Percentiles rank a stretch among this genome's conserved stretches.
Conservation (phyloP, 2,888 invertebrate species). For the Saturnia japonica region DNA sequence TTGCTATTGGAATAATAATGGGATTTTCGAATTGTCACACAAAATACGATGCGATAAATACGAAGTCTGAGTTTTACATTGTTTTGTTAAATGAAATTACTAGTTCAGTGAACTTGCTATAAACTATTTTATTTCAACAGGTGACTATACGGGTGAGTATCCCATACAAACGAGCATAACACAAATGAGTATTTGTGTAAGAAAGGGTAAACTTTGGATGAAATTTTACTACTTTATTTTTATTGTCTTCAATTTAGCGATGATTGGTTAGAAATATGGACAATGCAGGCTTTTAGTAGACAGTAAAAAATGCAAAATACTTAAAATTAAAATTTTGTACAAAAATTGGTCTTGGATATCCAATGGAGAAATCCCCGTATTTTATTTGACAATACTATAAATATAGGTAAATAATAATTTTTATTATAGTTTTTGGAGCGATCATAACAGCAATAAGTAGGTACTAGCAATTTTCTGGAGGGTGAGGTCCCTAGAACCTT, state of each 20-base stretch:
- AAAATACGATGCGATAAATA: constrained; percentile 25
- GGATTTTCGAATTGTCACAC: not conserved
- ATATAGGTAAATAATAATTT: not conserved
- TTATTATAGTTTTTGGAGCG: not conserved
- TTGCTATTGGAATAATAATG: not conserved
- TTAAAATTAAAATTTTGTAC: no score
- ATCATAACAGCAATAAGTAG: not conserved
- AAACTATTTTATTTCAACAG: not conserved
- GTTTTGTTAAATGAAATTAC: constrained; percentile 3
- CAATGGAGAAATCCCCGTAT: no score
- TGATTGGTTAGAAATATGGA: not conserved
- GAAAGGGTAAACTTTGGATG: not conserved
- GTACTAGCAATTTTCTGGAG: not conserved
- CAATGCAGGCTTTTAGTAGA: not conserved
- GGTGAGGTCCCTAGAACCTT: constrained; percentile 8
- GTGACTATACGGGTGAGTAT: not conserved
- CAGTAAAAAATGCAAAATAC: no score
- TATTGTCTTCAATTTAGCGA: not conserved
- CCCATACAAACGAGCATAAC: not conserved
- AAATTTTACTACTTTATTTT: not conserved
- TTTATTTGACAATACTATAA: no score
- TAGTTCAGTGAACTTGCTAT: constrained; percentile 2
- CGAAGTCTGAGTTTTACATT: constrained; percentile 20
- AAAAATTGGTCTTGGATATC: no score
- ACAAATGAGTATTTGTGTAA: not conserved